phyloP scores from a whole-genome alignment of 2,113 vertebrate genomes.

The Oncorhynchus nerka region DNA sequence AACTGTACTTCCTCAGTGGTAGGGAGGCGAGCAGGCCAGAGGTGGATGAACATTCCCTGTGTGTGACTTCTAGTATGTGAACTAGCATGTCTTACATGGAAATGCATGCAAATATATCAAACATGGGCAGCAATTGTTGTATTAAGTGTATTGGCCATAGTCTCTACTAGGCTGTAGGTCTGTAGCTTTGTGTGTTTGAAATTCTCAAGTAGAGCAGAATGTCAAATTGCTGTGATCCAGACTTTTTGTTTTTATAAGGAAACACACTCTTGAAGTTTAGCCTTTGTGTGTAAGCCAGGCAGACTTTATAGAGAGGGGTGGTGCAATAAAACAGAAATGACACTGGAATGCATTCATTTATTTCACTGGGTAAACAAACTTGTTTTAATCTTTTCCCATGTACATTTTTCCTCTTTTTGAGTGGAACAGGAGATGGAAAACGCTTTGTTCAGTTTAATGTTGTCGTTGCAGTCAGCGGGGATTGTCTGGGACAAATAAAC shows the following conservation, averaged over 20 bases:
- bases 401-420: constrained; percentile 14
- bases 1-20: no score
- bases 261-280: constrained; percentile 32
- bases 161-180: background rate
- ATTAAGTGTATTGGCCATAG: constrained; percentile 35
- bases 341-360: constrained; percentile 20
- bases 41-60: no score
- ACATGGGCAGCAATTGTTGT: constrained; percentile 13
- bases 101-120: constrained; percentile 34
- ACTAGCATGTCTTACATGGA: constrained; percentile 7
- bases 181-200: constrained; percentile 13
- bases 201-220: constrained; percentile 26
- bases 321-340: constrained; percentile 30
- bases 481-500: constrained; percentile 65
- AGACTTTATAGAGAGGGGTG: constrained; percentile 19
- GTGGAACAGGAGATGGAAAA: constrained; percentile 7
- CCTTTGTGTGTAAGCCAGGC: constrained; percentile 31
- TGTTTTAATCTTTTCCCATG: constrained; percentile 19
- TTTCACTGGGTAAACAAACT: constrained; percentile 22
- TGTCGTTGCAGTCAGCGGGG: constrained; percentile 41
- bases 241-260: constrained; percentile 35
- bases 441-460: constrained; percentile 39
- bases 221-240: constrained; percentile 16
- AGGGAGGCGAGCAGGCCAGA: no score
- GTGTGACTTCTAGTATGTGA: constrained; percentile 33